Conservation (phyloP, 2,888 invertebrate species). For the Tiliacea citrago region DNA sequence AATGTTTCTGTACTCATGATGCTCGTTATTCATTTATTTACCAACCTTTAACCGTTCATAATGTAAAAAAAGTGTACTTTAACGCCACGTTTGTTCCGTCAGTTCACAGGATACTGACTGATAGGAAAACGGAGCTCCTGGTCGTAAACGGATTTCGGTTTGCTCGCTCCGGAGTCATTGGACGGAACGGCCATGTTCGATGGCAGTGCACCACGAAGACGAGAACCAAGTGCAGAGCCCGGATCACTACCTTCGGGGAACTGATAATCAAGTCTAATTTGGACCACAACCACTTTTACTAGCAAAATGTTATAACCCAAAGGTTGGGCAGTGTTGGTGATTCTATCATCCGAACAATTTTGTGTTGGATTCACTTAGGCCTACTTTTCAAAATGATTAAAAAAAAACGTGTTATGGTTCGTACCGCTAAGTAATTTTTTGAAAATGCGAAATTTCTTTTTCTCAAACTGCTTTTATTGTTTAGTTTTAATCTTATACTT, state of each 20-base stretch:
- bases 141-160: slow-evolving; percentile 64
- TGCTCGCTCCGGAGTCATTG: slow-evolving; percentile 59
- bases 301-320: not conserved
- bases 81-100: slow-evolving; percentile 15
- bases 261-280: slow-evolving; percentile 46
- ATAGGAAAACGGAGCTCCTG: slow-evolving; percentile 52
- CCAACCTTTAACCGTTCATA: not conserved
- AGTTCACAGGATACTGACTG: slow-evolving; percentile 50
- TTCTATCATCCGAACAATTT: slow-evolving; percentile 3
- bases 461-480: not conserved
- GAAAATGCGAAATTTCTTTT: not conserved
- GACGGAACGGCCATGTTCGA: slow-evolving; percentile 59
- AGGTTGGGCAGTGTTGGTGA: not conserved
- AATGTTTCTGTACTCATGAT: slow-evolving; percentile 1
- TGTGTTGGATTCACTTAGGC: not conserved
- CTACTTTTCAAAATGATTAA: not conserved
- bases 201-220: slow-evolving; percentile 72
- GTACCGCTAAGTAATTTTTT: not conserved
- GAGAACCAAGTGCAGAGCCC: slow-evolving; percentile 69
- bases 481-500: not conserved
- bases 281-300: slow-evolving; percentile 54
- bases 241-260: slow-evolving; percentile 62
- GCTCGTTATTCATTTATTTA: not conserved
- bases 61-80: not conserved
- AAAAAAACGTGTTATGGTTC: not conserved